Evolutionary conservation across 1,140 invertebrate species (phyloP), one percentile per base, ranked within the genome.

Genomic region (Gonatopus flavifemur): DNA sequence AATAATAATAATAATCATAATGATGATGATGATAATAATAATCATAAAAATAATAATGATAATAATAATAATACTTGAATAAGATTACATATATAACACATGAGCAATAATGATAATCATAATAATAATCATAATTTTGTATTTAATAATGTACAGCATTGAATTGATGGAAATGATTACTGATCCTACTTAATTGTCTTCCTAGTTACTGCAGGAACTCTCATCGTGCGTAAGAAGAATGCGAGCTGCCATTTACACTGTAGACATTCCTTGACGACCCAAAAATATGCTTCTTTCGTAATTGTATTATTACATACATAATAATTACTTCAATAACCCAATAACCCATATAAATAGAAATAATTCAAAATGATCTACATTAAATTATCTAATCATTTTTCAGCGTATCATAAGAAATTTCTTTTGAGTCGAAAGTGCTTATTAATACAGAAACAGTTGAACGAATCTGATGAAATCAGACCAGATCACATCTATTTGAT

Each of bases 61-160:
- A 41, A 48, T 33, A 16, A 30, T 38, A 57, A 46, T 20, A 38
- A 51, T 39, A 47, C 6, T 12, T 48, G n/a, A n/a, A n/a, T n/a
- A n/a, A n/a, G n/a, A n/a, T n/a, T n/a, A n/a, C n/a, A n/a, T n/a
- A n/a, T 30, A 52, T 56, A 49, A 59, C 22, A 60, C 41, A 31
- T n/a, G 19, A 39, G 42, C 48, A 30, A 55, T 43, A 60, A 60
- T 59, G n/a, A n/a, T n/a, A n/a, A n/a, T n/a, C n/a, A n/a, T n/a
- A n/a, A n/a, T n/a, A n/a, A n/a, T n/a, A n/a, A n/a, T 54, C 21
- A 31, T 28, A 44, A 48, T 52, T 30, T 44, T 33, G 47, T 59
- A 61, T 48, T 49, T 55, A 62, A 48, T 62, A 60, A 56, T 48
- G 25, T 57, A 62, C 54, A 62, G 38, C 13, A 48, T 22, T 57